These are phyloP conservation scores for Tuberolachnus salignus DNA, from an alignment of 2,888 invertebrate species.

Conservation along the genomic window DNA sequence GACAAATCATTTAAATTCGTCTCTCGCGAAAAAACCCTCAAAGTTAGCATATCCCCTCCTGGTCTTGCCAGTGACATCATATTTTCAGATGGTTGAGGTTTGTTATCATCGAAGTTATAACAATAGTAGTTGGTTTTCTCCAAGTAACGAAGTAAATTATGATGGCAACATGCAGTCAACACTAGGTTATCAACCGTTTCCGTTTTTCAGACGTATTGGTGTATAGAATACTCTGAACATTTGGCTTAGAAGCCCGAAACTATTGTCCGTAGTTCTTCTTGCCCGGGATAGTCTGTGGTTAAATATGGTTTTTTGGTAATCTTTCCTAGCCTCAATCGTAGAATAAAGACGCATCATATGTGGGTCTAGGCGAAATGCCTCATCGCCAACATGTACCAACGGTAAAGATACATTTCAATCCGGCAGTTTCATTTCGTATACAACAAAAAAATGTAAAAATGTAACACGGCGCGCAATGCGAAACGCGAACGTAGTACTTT, in stretches of 20 bases:
- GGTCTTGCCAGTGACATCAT: conserved; percentile 27
- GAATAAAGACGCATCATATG: conserved; percentile 16
- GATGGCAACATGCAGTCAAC: conserved; percentile 39
- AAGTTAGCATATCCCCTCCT: no score
- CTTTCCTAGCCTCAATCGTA: conserved; percentile 6
- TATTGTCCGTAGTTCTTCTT: conserved; percentile 40
- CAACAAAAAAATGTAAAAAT: no score
- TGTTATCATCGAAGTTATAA: conserved; percentile 23
- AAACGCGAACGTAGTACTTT: no score
- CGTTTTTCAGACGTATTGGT: conserved; percentile 14
- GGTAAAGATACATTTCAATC: neutral
- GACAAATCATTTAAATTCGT: conserved; percentile 31
- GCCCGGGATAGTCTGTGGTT: conserved; percentile 15
- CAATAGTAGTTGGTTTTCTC: conserved; percentile 8
- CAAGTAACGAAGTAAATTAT: conserved; percentile 37
- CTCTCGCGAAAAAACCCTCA: conserved; percentile 26
- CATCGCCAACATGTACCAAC: neutral
- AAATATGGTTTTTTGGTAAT: conserved; percentile 29
- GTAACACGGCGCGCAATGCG: no score
- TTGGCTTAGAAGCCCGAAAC: conserved; percentile 37
- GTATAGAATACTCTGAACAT: no score
- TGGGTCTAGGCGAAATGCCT: conserved; percentile 5
- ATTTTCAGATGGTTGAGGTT: conserved; percentile 23
- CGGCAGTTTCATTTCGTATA: no score
- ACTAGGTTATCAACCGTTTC: conserved; percentile 35